These are phyloP conservation scores for Rosalia funebris DNA, from an alignment of 2,888 invertebrate genomes.

Conservation along the genomic window DNA sequence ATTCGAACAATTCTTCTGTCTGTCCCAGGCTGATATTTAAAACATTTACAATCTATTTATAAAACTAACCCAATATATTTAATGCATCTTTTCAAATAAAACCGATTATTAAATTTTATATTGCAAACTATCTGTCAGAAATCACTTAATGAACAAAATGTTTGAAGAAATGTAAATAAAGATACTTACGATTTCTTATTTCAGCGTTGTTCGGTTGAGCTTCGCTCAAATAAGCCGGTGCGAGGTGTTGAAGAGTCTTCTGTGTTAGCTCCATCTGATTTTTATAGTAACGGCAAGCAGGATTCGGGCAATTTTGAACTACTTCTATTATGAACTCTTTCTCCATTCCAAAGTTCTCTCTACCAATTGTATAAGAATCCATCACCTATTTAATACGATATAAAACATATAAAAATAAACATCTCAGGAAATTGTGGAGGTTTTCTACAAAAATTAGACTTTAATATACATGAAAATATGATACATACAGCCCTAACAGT, in stretches of 20 bases:
- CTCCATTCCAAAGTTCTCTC: slow-evolving; percentile 88
- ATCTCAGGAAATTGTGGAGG: slow-evolving; percentile 3
- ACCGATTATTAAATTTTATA: too few species aligned
- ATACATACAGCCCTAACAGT: slow-evolving; percentile 82
- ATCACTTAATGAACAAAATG: too few species aligned
- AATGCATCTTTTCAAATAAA: too few species aligned
- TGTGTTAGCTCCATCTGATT: slow-evolving; percentile 81
- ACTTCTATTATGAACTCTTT: slow-evolving; percentile 90
- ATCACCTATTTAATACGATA: slow-evolving; percentile 68
- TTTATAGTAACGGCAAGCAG: slow-evolving; percentile 87
- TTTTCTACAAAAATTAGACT: neutral
- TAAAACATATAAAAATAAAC: slow-evolving; percentile 11
- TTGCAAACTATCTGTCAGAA: too few species aligned
- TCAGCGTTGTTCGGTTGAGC: slow-evolving; percentile 57
- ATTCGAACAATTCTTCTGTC: too few species aligned
- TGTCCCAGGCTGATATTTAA: too few species aligned
- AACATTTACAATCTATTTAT: too few species aligned
- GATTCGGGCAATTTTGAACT: slow-evolving; percentile 88
- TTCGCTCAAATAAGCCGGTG: slow-evolving; percentile 63
- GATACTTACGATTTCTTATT: slow-evolving; percentile 58
- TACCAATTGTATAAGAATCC: slow-evolving; percentile 85
- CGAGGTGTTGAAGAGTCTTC: slow-evolving; percentile 76
- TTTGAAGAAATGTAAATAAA: slow-evolving; percentile 12
- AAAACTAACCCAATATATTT: too few species aligned
- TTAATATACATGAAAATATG: neutral